A percentile compares a stretch with the other conserved stretches of the same genome.
phyloP scores from a whole-genome alignment of 2,113 vertebrate genomes.

The Ammospiza caudacuta region DNA sequence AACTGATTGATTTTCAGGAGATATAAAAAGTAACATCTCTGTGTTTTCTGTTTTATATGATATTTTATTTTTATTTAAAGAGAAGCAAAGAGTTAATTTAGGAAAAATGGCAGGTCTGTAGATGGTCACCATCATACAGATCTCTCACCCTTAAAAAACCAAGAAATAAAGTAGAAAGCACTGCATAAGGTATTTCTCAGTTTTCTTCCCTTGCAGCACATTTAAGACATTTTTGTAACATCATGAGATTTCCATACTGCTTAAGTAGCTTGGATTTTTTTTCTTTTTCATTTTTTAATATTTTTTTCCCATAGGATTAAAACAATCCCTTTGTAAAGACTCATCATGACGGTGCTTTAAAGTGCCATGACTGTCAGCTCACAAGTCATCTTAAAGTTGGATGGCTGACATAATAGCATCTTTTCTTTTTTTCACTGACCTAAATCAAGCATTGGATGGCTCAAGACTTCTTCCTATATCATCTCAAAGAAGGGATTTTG shows the following conservation, averaged over 20 bases:
- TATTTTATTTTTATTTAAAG: neutral
- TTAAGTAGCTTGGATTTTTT: neutral
- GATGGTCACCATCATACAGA: neutral
- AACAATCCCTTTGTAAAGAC: conserved; percentile 20
- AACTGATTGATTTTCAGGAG: neutral
- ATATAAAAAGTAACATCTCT: neutral
- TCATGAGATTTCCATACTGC: neutral
- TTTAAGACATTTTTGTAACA: neutral
- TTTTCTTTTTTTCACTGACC: conserved; percentile 19
- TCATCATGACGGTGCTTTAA: neutral
- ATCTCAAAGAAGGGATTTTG: conserved; percentile 69
- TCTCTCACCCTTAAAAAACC: neutral
- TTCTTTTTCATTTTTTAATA: neutral
- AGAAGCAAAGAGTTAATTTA: neutral
- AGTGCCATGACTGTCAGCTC: neutral
- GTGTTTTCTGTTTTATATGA: neutral
- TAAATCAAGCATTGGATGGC: conserved; percentile 15
- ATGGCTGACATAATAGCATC: neutral
- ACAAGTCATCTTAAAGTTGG: conserved; percentile 11
- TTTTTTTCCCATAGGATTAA: neutral
- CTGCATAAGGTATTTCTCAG: neutral
- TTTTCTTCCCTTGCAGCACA: neutral
- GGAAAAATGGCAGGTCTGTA: neutral
- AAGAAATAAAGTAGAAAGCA: neutral
- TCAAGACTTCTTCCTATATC: conserved; percentile 7